Evolutionary conservation across 2,888 invertebrate species (phyloP).

Genomic region (Kuschelorhynchus macadamiae): DNA sequence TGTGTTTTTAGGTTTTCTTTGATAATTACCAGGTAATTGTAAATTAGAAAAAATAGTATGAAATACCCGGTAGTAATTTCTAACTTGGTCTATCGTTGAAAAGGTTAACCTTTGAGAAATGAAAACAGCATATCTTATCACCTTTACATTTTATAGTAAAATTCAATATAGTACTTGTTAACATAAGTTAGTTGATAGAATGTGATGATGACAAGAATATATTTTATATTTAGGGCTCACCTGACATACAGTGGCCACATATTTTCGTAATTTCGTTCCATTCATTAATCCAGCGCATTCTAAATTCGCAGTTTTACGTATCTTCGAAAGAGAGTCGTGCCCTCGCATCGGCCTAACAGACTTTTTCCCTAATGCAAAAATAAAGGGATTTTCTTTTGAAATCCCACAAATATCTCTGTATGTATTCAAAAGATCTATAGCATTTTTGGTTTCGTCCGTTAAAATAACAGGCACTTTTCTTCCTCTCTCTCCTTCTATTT

Average conservation of each 20-base stretch:
- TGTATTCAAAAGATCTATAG: slow-evolving; percentile 5
- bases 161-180: too few species aligned
- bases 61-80: too few species aligned
- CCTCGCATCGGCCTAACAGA: slow-evolving; percentile 40
- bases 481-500: slow-evolving; percentile 45
- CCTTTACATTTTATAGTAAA: too few species aligned
- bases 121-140: too few species aligned
- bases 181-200: too few species aligned
- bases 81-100: too few species aligned
- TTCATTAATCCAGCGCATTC: background rate
- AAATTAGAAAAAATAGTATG: too few species aligned
- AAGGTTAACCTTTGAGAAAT: too few species aligned
- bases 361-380: slow-evolving; percentile 43
- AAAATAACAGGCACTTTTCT: slow-evolving; percentile 48
- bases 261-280: slow-evolving; percentile 9
- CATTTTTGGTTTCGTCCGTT: slow-evolving; percentile 11
- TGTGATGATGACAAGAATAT: too few species aligned
- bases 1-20: too few species aligned
- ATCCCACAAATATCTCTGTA: slow-evolving; percentile 5
- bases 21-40: too few species aligned
- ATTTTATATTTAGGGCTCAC: too few species aligned
- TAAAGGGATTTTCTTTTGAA: slow-evolving; percentile 33
- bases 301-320: background rate
- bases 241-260: slow-evolving; percentile 44
- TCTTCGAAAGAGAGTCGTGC: slow-evolving; percentile 35